These are phyloP conservation scores for Drosophila dunni DNA, from an alignment of 1,140 invertebrate genomes.

Conservation along the genomic window DNA sequence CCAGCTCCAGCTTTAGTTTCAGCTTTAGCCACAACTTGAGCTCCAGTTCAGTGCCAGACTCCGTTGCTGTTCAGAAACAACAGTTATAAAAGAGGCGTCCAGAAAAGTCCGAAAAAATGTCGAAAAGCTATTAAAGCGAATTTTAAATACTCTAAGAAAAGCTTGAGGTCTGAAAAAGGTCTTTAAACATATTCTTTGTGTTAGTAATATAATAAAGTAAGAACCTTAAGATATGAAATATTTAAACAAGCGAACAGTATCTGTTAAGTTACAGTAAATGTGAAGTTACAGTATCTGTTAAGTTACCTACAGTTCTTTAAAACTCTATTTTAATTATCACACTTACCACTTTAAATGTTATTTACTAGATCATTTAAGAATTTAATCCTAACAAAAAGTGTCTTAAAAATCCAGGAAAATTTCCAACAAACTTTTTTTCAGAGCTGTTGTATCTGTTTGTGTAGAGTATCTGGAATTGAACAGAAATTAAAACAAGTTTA, in stretches of 20 bases:
- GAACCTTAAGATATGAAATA: too few relatives aligned
- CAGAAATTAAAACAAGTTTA: slow-evolving; percentile 79
- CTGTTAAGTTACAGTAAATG: too few relatives aligned
- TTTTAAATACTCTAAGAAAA: slow-evolving; percentile 14
- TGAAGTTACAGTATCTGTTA: too few relatives aligned
- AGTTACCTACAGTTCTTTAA: too few relatives aligned
- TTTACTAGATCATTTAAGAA: too few relatives aligned
- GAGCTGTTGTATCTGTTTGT: background rate
- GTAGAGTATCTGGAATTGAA: slow-evolving; percentile 52
- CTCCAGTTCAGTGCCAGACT: slow-evolving; percentile 31
- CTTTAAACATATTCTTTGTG: too few relatives aligned
- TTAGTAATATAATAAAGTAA: too few relatives aligned
- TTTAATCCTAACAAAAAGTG: too few relatives aligned
- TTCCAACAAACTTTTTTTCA: background rate
- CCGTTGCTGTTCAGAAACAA: slow-evolving; percentile 55
- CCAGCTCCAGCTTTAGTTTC: slow-evolving; percentile 5
- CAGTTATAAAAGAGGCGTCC: slow-evolving; percentile 69
- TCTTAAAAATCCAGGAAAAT: too few relatives aligned
- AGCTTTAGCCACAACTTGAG: slow-evolving; percentile 32
- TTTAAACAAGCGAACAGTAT: too few relatives aligned
- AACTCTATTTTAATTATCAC: too few relatives aligned
- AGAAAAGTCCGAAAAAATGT: slow-evolving; percentile 39
- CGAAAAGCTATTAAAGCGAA: slow-evolving; percentile 16
- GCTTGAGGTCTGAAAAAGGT: background rate
- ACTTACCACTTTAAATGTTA: too few relatives aligned